Conservation (phyloP, 2,797 vertebrate species). For the Graptemys geographica region DNA sequence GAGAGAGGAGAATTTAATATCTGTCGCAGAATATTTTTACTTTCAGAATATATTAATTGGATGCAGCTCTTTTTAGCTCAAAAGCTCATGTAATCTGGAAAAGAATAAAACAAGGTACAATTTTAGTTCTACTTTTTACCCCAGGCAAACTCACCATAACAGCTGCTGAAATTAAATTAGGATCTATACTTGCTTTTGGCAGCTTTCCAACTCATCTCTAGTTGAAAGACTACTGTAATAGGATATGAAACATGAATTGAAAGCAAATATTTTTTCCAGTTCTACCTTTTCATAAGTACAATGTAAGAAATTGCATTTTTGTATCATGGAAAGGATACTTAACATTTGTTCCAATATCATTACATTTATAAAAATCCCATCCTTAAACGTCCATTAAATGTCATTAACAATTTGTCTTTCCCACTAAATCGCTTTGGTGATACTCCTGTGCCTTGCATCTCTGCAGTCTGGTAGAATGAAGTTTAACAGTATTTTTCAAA, state of each 20-base stretch:
- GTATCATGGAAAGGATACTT: neutral
- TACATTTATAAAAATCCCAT: neutral
- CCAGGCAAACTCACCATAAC: neutral
- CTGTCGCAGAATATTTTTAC: neutral
- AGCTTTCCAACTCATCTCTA: constrained; percentile 52
- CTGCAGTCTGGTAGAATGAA: neutral
- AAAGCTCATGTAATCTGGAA: constrained; percentile 23
- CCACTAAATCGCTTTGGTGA: constrained; percentile 15
- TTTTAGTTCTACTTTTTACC: constrained; percentile 18
- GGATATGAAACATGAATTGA: constrained; percentile 27
- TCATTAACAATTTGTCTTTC: neutral
- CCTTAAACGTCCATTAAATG: neutral
- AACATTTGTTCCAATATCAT: constrained; percentile 22
- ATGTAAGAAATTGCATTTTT: neutral
- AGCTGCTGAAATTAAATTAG: constrained; percentile 63
- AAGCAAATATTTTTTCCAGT: constrained; percentile 27
- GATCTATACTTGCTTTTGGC: constrained; percentile 35
- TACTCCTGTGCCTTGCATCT: neutral
- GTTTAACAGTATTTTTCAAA: neutral
- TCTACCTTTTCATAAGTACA: neutral
- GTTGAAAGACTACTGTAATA: neutral
- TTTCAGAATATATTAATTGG: constrained; percentile 11
- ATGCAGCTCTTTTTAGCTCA: constrained; percentile 10
- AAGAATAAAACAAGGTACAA: constrained; percentile 16
- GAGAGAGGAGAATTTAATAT: neutral